A percentile compares a stretch with the other conserved stretches of the same genome.
Evolutionary conservation across 2,888 invertebrate genomes (phyloP).

Genomic region (Drosophila aldrichi): DNA sequence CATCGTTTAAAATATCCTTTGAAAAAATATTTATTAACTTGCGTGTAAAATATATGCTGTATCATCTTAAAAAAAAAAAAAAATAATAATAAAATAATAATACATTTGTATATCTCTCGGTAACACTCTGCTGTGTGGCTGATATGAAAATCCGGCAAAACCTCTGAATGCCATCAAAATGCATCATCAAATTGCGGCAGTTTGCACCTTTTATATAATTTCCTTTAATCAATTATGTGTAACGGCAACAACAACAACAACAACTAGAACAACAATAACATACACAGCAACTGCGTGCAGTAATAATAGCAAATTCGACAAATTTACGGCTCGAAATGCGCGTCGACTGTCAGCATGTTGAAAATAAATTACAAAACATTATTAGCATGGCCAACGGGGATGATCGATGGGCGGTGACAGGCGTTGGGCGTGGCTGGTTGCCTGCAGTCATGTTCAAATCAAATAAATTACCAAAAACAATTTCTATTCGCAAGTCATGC

Average conservation of each 20-base stretch:
- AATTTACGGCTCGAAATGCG: slow-evolving; percentile 67
- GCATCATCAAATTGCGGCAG: slow-evolving; percentile 62
- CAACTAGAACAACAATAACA: slow-evolving; percentile 16
- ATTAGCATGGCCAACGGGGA: slow-evolving; percentile 66
- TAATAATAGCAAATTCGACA: slow-evolving; percentile 61
- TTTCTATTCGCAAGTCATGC: not conserved
- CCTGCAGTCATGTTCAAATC: slow-evolving; percentile 50
- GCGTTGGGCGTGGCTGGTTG: slow-evolving; percentile 31
- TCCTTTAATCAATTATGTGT: slow-evolving; percentile 74
- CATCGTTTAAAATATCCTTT: too few relatives aligned
- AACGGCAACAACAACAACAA: slow-evolving; percentile 36
- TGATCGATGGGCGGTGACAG: slow-evolving; percentile 49
- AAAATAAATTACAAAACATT: slow-evolving; percentile 77
- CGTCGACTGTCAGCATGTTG: slow-evolving; percentile 74
- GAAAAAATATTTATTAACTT: too few relatives aligned
- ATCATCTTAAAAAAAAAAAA: too few relatives aligned
- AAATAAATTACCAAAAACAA: slow-evolving; percentile 63
- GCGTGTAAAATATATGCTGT: too few relatives aligned
- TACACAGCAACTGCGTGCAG: slow-evolving; percentile 42
- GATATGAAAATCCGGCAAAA: slow-evolving; percentile 44
- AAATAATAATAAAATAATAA: too few relatives aligned
- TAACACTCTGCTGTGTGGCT: slow-evolving; percentile 8
- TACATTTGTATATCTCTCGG: not conserved
- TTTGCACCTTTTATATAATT: slow-evolving; percentile 75
- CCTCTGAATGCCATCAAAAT: slow-evolving; percentile 52